These are phyloP conservation scores for Gallinago jamesoni DNA, from an alignment of 2,113 vertebrate genomes.

Conservation along the genomic window DNA sequence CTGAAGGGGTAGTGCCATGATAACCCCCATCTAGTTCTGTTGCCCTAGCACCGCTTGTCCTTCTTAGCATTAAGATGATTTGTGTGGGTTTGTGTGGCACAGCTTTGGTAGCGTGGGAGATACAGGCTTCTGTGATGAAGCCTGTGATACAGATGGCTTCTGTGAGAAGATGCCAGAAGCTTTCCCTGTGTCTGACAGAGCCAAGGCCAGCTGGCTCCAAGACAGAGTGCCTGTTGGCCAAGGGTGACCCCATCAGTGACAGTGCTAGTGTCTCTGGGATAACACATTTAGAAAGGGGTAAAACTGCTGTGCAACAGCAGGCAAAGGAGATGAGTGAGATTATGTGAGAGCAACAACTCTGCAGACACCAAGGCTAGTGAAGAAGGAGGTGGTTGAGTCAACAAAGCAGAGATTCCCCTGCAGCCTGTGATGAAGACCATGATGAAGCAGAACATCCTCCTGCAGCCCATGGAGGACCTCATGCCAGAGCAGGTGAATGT, in stretches of 20 bases:
- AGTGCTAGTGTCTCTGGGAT: not conserved
- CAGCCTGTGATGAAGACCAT: rapidly evolving
- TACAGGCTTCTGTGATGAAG: not conserved
- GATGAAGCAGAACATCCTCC: not conserved
- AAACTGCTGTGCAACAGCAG: not conserved
- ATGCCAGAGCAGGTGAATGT: not conserved
- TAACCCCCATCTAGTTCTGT: rapidly evolving
- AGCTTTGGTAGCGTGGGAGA: rapidly evolving
- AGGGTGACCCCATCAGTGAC: rapidly evolving
- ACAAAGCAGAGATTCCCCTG: not conserved
- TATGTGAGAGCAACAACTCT: not conserved
- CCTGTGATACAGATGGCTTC: not conserved
- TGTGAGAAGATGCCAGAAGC: not conserved
- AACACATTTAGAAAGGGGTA: not conserved
- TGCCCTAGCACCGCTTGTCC: rapidly evolving
- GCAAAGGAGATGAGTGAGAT: not conserved
- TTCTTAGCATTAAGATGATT: not conserved
- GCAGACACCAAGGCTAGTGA: not conserved
- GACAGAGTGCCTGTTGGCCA: rapidly evolving
- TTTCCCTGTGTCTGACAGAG: rapidly evolving
- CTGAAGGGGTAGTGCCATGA: too few species aligned
- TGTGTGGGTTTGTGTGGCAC: rapidly evolving
- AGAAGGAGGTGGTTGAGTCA: rapidly evolving
- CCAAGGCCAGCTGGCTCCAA: rapidly evolving
- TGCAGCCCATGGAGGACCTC: not conserved